Evolutionary conservation across 2,113 vertebrate species (phyloP), one percentile per base, ranked within the genome.

Genomic region (Trematocara nigrifrons): DNA sequence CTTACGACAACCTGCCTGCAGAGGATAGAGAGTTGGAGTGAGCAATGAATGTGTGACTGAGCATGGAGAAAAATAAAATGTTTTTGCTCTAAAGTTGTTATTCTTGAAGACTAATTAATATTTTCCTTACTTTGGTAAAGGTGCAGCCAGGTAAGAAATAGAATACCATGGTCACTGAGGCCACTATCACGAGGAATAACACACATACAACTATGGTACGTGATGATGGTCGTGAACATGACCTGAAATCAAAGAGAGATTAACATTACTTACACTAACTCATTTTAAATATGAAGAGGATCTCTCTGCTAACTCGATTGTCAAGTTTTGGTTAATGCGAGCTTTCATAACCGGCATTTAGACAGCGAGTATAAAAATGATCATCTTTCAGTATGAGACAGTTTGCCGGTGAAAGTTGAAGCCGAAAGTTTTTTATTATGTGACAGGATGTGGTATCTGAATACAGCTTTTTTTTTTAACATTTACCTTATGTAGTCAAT

Each of bases 111-210:
- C 5, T 10, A 81, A 56, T 3, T 35, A 57, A 42, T 9, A 18
- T 26, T 80, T 80, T 64, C 69, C 79, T 86, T 92, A 95, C 98
- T 97, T 96, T 98, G 89, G 98, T 98, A 95, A 99, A 99, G 56
- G 95, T 98, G 94, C 98, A 99, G 85, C 96, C 97, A 69, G 98
- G 98, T 88, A 99, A 91, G 91, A 99, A 95, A 94, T 97, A 99
- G 86, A 99, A 94, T 10, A 96, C 95, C 96, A 97, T 96, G 84
- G 96, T 94, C 86, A 99, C 89, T 16, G 97, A 97, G 64, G 96
- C 89, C 15, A 96, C 95, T 89, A 97, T 92, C 79, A 97, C 91
- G 79, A 99, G 92, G 80, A 98, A 86, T 69, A 97, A 95, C 86
- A 95, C 96, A 92, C 97, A 97, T 38, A 97, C 93, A 42, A 96